A percentile compares a stretch with the other conserved stretches of the same genome.
phyloP scores from a whole-genome alignment of 2,888 invertebrate species.

The Agriotes lineatus region DNA sequence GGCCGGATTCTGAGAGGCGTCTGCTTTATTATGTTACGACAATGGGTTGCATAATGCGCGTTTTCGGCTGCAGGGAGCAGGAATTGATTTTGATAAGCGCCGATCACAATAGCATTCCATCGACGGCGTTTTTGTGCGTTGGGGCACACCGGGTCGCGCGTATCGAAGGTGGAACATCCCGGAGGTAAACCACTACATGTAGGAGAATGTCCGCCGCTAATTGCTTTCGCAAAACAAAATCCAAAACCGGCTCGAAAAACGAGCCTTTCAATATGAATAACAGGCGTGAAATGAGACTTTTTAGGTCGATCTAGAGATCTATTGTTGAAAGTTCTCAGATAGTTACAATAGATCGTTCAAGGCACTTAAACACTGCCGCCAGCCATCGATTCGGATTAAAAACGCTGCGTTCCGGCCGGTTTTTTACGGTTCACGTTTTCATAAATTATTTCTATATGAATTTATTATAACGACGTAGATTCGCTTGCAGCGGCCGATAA shows the following conservation, averaged over 20 bases:
- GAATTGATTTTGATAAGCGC: background rate
- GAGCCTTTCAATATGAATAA: constrained; percentile 59
- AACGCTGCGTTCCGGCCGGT: constrained; percentile 31
- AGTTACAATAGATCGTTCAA: constrained; percentile 46
- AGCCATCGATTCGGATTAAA: constrained; percentile 47
- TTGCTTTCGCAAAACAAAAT: constrained; percentile 48
- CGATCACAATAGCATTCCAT: background rate
- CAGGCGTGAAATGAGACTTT: constrained; percentile 63
- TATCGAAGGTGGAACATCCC: background rate
- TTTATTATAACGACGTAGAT: constrained; percentile 29
- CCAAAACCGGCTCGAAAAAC: constrained; percentile 51
- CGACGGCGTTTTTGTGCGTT: background rate
- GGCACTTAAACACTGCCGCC: constrained; percentile 42
- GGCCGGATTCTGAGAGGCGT: too few relatives aligned
- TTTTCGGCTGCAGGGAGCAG: too few relatives aligned
- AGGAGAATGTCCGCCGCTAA: constrained; percentile 44
- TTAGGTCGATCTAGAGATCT: constrained; percentile 49
- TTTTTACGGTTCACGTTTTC: constrained; percentile 39
- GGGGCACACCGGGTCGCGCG: too few relatives aligned
- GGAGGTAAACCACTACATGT: too few relatives aligned
- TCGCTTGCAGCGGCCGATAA: constrained; percentile 29
- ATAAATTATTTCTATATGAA: constrained; percentile 38
- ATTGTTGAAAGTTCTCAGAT: constrained; percentile 47
- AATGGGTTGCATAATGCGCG: too few relatives aligned
- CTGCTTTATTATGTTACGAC: too few relatives aligned